Percentiles rank a stretch among this genome's conserved stretches.
These are phyloP conservation scores for Drosophila pectinifera DNA, from an alignment of 1,140 invertebrate genomes.

Conservation along the genomic window DNA sequence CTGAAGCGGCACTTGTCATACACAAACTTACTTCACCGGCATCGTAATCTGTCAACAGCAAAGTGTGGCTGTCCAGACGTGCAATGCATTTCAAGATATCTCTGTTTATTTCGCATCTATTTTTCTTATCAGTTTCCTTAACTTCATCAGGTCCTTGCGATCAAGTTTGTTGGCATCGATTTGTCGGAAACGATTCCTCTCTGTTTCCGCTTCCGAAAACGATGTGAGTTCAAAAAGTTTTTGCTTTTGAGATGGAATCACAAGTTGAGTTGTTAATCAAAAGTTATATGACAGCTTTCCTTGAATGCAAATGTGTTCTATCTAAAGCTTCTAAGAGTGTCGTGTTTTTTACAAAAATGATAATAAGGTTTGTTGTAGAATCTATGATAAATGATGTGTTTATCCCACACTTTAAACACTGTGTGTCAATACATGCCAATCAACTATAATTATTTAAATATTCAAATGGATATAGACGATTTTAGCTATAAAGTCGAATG, in stretches of 20 bases:
- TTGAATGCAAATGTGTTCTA: not conserved
- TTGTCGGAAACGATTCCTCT: not conserved
- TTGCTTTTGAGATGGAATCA: not conserved
- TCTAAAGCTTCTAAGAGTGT: not conserved
- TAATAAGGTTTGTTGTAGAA: too few species aligned
- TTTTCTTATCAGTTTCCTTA: constrained; percentile 20
- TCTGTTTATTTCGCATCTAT: constrained; percentile 22
- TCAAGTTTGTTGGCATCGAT: constrained; percentile 11
- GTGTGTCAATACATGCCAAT: too few species aligned
- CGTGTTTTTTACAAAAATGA: not conserved
- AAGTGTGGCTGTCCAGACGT: constrained; percentile 24
- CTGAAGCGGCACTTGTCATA: constrained; percentile 53
- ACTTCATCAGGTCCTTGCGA: not conserved
- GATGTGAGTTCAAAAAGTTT: not conserved
- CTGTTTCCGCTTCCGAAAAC: constrained; percentile 7
- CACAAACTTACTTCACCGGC: constrained; percentile 44
- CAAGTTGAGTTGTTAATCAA: too few species aligned
- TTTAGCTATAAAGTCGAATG: too few species aligned
- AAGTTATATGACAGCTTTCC: not conserved
- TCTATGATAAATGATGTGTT: too few species aligned
- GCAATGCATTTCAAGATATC: constrained; percentile 19
- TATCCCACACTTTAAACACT: too few species aligned
- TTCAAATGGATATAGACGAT: too few species aligned
- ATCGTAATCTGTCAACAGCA: constrained; percentile 43
- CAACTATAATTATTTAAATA: too few species aligned